Evolutionary conservation across 2,888 invertebrate genomes (phyloP).

Genomic region (Phragmatobia fuliginosa): DNA sequence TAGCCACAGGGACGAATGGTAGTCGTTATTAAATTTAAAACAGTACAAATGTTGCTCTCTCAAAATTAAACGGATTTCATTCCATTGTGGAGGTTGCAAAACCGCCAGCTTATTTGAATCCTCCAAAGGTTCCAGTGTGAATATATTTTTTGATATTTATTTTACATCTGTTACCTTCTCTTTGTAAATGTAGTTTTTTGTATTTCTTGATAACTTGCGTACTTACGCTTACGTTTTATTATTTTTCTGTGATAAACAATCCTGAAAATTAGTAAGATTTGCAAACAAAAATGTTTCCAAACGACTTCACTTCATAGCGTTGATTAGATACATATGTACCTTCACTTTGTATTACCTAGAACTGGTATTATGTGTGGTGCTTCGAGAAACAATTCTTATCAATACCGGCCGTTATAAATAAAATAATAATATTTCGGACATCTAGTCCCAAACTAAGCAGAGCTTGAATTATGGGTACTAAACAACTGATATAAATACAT

Average conservation of each 20-base stretch:
- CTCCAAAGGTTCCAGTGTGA: not conserved
- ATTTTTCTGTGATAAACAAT: no score
- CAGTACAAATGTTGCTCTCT: slow-evolving; percentile 39
- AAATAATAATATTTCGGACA: no score
- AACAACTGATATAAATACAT: no score
- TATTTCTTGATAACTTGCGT: not conserved
- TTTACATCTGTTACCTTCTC: not conserved
- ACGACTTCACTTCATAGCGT: no score
- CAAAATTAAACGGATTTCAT: slow-evolving; percentile 46
- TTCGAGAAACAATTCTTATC: not conserved
- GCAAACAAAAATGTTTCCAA: no score
- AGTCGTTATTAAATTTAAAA: slow-evolving; percentile 54
- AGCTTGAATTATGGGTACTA: no score
- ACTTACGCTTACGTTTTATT: not conserved
- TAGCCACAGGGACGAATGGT: slow-evolving; percentile 38
- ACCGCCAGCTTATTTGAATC: slow-evolving; percentile 18
- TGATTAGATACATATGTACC: no score
- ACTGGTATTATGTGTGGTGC: not conserved
- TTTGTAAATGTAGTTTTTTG: not conserved
- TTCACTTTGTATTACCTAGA: no score
- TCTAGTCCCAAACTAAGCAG: no score
- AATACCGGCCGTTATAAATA: not conserved
- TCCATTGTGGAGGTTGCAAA: slow-evolving; percentile 34
- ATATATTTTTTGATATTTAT: not conserved
- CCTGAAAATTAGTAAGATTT: no score